Evolutionary conservation across 2,113 vertebrate genomes (phyloP), one percentile per base, ranked within the genome.

Genomic region (Brevimyrus niger): DNA sequence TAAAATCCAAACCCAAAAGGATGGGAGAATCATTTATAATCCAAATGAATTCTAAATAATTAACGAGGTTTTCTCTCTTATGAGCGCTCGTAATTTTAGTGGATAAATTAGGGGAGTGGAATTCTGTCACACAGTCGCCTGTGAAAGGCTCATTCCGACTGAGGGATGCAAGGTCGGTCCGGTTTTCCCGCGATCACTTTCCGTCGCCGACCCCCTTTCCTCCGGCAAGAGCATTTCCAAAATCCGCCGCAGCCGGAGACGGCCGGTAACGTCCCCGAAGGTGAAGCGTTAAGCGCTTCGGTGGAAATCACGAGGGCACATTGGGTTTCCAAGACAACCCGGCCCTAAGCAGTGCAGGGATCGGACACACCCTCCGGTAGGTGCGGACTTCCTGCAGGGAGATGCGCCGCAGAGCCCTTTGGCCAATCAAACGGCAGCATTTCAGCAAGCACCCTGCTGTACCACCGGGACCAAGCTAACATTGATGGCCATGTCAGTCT

Each of bases 1-100:
- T 86, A 47, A 80, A 48, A 50, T 50, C 83, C 46, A 50, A 86
- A 48, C 23, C 42, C 19, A 23, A 46, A 50, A 86, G 23, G 44
- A 86, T 86, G 83, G n/a, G 83, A 86, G 83, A 47, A 86, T 48
- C 83, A 86, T 86, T 86, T 86, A 86, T 86, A 86, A 86, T 86
- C 83, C 83, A 86, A 86, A 86, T 86, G 83, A 86, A 47, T 47
- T 27, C 44, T 86, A 86, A 86, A 86, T 86, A 86, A 86, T 86
- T 48, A 86, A 86, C 44, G 23, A 86, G 83, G 83, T 86, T 86
- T 86, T 48, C 23, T 47, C 83, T 50, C 44, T 86, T 86, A 86
- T 27, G 83, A 86, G 47, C 27, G 23, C 44, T 50, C 44, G 83
- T 86, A 47, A 86, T 86, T 86, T 86, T 86, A 31, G 83, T 86